Evolutionary conservation across 2,888 invertebrate genomes (phyloP), one percentile per base, ranked within the genome.

Genomic region (Melanostoma mellinum): DNA sequence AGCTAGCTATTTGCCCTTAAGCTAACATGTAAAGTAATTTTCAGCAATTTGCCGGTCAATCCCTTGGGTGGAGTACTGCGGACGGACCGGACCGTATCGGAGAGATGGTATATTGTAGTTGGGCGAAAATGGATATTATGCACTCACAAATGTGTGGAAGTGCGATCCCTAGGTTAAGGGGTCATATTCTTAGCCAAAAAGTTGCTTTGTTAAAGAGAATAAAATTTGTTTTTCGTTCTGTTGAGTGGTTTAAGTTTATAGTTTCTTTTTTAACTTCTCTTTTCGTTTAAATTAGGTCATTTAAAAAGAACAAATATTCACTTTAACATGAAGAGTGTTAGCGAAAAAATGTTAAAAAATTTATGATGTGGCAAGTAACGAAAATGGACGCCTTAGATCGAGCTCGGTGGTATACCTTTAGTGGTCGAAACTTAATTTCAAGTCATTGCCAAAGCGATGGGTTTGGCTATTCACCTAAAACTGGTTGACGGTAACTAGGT

Each of bases 31-130:
- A 84, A 84, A 84, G 84, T 84, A 84, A 84, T 84, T 84, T 74
- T 84, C 84, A 84, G 78, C 79, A 84, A 84, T 84, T 84, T 84
- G 84, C 84, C 71, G 84, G 84, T 84, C 84, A 84, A 84, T 84
- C 84, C 84, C 84, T 79, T 60, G 84, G 74, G 81, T 58, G 69
- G 79, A 71, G 60, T 69, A 65, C 10, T 52, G 40, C 63, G 53
- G 58, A 53, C 74, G 38, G 68, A 77, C 50, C 74, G 38, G 68
- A 77, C 50, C 81, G 8, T 76, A 72, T 76, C 71, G 55, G 20
- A 32, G 48, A 38, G 52, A 69, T 58, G 35, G 36, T 38, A 30
- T 32, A 50, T 46, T 10, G 36, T 44, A 30, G 5, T 20, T 5
- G n/a, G 50, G 48, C 48, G 69, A 9, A 32, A 20, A 53, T 36